These are phyloP conservation scores for Chionomys nivalis DNA, from an alignment of 2,113 vertebrate species.

Conservation along the genomic window DNA sequence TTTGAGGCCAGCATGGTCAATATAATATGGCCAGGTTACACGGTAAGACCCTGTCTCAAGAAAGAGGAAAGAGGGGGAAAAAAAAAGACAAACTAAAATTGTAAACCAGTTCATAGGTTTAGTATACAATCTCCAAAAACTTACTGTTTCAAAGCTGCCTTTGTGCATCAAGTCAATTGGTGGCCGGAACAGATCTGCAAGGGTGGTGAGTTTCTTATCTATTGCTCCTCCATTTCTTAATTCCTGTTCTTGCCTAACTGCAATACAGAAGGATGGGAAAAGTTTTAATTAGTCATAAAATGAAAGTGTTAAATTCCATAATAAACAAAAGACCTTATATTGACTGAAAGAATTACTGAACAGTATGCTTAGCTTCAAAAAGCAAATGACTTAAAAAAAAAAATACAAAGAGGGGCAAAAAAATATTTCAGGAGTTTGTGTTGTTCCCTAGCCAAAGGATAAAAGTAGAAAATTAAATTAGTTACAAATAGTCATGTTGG, in stretches of 20 bases:
- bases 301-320: not conserved
- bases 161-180: conserved; percentile 99
- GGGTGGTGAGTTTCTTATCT: conserved; percentile 98
- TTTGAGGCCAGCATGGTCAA: not conserved
- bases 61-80: not conserved
- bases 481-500: not conserved
- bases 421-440: not conserved
- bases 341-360: conserved; percentile 26
- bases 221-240: conserved; percentile 96
- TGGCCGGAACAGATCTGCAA: conserved; percentile 98
- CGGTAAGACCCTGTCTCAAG: not conserved
- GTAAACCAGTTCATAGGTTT: conserved; percentile 9
- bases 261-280: conserved; percentile 65
- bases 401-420: not conserved
- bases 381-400: conserved; percentile 39
- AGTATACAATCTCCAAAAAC: conserved; percentile 65
- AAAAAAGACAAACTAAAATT: not conserved
- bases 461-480: conserved; percentile 35
- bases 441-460: not conserved
- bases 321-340: not conserved
- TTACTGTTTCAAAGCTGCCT: conserved; percentile 99
- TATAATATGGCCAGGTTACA: not conserved
- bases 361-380: not conserved
- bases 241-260: conserved; percentile 99
- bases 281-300: conserved; percentile 55